A percentile compares a stretch with the other conserved stretches of the same genome.
phyloP scores from a whole-genome alignment of 2,888 invertebrate species.

The Corbicula japonica region DNA sequence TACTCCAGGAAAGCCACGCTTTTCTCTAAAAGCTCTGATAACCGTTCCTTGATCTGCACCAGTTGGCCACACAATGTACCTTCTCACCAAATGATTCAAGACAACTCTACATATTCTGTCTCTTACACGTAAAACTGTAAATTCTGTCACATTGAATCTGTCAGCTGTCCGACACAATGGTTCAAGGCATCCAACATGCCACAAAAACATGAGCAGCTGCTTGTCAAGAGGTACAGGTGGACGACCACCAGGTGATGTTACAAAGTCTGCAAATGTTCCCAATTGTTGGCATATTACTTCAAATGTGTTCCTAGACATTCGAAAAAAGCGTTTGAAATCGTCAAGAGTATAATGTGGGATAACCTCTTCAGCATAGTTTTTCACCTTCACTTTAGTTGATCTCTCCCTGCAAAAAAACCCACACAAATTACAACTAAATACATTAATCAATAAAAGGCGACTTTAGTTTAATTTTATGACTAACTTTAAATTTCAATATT shows the following conservation, averaged over 20 bases:
- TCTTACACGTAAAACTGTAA: conserved; percentile 45
- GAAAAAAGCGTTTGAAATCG: conserved; percentile 46
- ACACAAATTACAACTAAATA: too few relatives aligned
- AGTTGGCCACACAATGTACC: conserved; percentile 41
- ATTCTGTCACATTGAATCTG: conserved; percentile 47
- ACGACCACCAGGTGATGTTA: conserved; percentile 34
- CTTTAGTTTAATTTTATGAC: too few relatives aligned
- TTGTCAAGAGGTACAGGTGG: conserved; percentile 38
- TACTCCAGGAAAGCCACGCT: conserved; percentile 44
- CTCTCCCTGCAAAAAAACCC: conserved; percentile 17
- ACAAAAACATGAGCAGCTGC: conserved; percentile 47
- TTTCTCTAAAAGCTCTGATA: conserved; percentile 33
- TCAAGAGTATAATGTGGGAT: conserved; percentile 42
- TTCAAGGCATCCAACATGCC: conserved; percentile 46
- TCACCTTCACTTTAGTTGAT: conserved; percentile 31
- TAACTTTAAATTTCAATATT: too few relatives aligned
- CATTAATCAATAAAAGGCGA: too few relatives aligned
- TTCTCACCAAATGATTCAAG: conserved; percentile 38
- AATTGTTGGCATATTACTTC: conserved; percentile 41
- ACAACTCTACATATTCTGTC: conserved; percentile 35
- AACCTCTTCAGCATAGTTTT: conserved; percentile 45
- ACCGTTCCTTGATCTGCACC: conserved; percentile 20
- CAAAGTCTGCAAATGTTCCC: conserved; percentile 28
- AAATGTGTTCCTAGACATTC: conserved; percentile 44
- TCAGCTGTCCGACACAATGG: conserved; percentile 45